Base-by-base conservation (phyloP, 2,797 vertebrate genomes). In the Strix occidentalis region DNA sequence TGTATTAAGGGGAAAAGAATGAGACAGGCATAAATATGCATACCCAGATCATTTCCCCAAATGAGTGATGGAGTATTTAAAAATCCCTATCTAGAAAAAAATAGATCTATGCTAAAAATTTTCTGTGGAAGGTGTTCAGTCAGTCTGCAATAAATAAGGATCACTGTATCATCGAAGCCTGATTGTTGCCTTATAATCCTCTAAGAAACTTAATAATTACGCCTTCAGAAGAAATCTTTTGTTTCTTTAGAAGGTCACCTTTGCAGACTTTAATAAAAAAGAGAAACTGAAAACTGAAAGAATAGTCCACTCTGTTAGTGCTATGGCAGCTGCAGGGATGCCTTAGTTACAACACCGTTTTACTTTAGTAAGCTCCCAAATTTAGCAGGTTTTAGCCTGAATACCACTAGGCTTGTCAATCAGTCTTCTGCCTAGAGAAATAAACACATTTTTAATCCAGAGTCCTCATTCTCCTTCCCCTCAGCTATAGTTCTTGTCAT, bases 391-490 rank as follows among this genome's bases (percentile, higher is more conserved):
- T 96, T 95, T 87, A 79, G 88, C 66, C 74, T 87, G 75, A 84
- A 75, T 58, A 51, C 66, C 51, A 77, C 54, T 53, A 48, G 53
- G 41, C 79, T 87, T 95, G 95, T 94, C 94, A 93, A 41, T 96
- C 82, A 89, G 26, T 45, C 51, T 91, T 94, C 92, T 79, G 94
- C 94, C 96, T 83, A 66, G 54, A 94, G 95, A 95, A 97, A 90
- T 74, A 92, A 94, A 97, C 94, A 95, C 92, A 94, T 85, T 94
- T 97, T 89, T 72, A 88, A 72, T 90, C 65, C 79, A 72, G 53
- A 94, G 89, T 91, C 89, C 89, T 82, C 89, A 60, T 89, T 97
- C 93, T 92, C 97, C 92, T 97, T 96, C 96, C 96, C 93, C 58
- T 88, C 74, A 97, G 97, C 94, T 93, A 90, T 76, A 90, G 76